These are phyloP conservation scores for Tachina grossa DNA, from an alignment of 2,888 invertebrate species.

Conservation along the genomic window DNA sequence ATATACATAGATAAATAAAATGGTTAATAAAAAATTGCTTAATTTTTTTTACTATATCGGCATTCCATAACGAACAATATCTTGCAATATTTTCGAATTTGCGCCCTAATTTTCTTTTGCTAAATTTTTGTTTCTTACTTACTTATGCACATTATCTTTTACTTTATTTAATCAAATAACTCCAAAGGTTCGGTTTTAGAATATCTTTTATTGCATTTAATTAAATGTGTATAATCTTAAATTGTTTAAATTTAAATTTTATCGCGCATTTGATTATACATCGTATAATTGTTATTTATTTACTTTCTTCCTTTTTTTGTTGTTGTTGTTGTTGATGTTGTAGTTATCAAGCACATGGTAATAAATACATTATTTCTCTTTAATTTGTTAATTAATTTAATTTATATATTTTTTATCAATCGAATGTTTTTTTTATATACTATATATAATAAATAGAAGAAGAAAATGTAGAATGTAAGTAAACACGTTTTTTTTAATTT, in stretches of 20 bases:
- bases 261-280: constrained; percentile 60
- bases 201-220: constrained; percentile 58
- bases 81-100: too few relatives aligned
- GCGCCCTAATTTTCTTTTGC: too few relatives aligned
- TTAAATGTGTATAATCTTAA: constrained; percentile 65
- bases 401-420: constrained; percentile 49
- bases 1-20: too few relatives aligned
- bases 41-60: too few relatives aligned
- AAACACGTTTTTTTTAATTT: constrained; percentile 57
- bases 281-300: constrained; percentile 49
- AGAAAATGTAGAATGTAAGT: constrained; percentile 69
- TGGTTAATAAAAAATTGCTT: too few relatives aligned
- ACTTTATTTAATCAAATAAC: not conserved
- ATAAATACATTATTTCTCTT: constrained; percentile 33
- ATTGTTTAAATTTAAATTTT: constrained; percentile 63
- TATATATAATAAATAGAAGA: constrained; percentile 54
- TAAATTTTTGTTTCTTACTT: too few relatives aligned
- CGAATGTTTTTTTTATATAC: constrained; percentile 31
- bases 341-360: constrained; percentile 61
- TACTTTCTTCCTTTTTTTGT: constrained; percentile 44
- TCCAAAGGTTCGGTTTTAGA: not conserved
- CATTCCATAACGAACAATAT: too few relatives aligned
- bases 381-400: constrained; percentile 52
- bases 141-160: not conserved
- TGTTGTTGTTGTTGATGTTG: constrained; percentile 26